Base-by-base conservation (phyloP, 2,797 vertebrate genomes). In the Sciaenops ocellatus region DNA sequence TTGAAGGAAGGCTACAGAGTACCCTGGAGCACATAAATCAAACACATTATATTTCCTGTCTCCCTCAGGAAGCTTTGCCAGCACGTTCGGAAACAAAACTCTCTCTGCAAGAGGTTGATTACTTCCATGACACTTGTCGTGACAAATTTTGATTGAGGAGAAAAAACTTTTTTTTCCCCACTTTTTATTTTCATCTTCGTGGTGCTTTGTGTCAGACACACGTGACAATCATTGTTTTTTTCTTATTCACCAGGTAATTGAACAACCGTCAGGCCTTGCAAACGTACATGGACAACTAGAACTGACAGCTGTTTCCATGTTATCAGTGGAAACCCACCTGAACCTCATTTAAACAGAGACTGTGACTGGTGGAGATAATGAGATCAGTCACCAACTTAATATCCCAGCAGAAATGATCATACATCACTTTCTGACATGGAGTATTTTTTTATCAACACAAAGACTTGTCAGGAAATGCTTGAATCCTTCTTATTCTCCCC, bases 301-400 rank as follows among this genome's bases (percentile, higher is more conserved):
- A 71, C 13, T 67, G 83, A 84, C 83, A 76, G 52, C 76, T 47
- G 56, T 76, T 59, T 76, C 69, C 30, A 8, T 8, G 48, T 82
- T 82, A 68, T 80, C 78, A 69, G n/a, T 34, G 75, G 42, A 79
- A 82, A 69, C 22, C 61, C 69, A n/a, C 76, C 72, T 64, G 42
- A 74, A 68, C 1, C 71, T 81, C 54, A 51, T 74, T 85, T 62
- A 50, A 54, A 55, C 42, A 16, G 24, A 30, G 54, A 80, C 10
- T 22, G 56, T 57, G 56, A 44, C 68, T 70, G 48, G n/a, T 74
- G 47, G 55, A 64, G 47, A 64, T 66, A 79, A 89, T 89, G 22
- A 51, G 20, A 79, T 87, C 59, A 67, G 61, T 71, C 69, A 69
- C 26, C 18, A 51, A 42, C 70, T 60, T 73, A 68, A 82, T 72